Evolutionary conservation across 1,140 invertebrate genomes (phyloP).

Genomic region (Tetramorium alpestre): DNA sequence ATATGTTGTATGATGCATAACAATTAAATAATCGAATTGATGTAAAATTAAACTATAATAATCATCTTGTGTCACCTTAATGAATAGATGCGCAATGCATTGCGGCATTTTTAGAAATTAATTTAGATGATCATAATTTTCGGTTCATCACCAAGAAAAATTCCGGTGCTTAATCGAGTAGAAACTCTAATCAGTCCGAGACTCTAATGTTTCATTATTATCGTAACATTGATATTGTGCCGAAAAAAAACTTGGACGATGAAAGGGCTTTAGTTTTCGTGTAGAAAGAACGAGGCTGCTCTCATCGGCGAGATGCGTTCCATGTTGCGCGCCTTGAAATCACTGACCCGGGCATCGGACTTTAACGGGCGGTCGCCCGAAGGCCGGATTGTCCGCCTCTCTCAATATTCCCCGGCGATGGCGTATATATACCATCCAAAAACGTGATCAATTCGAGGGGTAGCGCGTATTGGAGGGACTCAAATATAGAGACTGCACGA

Average conservation of each 20-base stretch:
- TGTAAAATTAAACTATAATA: not conserved
- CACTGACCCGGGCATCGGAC: conserved; percentile 59
- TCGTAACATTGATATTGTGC: conserved; percentile 4
- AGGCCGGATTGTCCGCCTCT: conserved; percentile 52
- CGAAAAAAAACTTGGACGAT: conserved; percentile 2
- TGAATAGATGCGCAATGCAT: not conserved
- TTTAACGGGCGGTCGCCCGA: conserved; percentile 59
- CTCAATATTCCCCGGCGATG: conserved; percentile 53
- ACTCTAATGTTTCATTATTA: conserved; percentile 18
- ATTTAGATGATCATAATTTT: not conserved
- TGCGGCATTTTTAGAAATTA: not conserved
- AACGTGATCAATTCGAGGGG: conserved; percentile 66
- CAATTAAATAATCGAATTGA: not conserved
- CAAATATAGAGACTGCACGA: conserved; percentile 67
- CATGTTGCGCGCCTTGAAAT: conserved; percentile 63
- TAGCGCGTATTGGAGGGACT: conserved; percentile 49
- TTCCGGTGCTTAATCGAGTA: not conserved
- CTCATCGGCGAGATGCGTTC: conserved; percentile 34
- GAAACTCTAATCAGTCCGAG: not conserved
- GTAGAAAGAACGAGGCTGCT: conserved; percentile 15
- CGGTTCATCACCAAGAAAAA: not conserved
- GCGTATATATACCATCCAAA: conserved; percentile 55
- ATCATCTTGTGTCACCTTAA: not conserved
- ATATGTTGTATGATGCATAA: no score
- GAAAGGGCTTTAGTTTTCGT: not conserved